Evolutionary conservation across 2,113 vertebrate genomes (phyloP).

Genomic region (Mesembrinibis cayennensis): DNA sequence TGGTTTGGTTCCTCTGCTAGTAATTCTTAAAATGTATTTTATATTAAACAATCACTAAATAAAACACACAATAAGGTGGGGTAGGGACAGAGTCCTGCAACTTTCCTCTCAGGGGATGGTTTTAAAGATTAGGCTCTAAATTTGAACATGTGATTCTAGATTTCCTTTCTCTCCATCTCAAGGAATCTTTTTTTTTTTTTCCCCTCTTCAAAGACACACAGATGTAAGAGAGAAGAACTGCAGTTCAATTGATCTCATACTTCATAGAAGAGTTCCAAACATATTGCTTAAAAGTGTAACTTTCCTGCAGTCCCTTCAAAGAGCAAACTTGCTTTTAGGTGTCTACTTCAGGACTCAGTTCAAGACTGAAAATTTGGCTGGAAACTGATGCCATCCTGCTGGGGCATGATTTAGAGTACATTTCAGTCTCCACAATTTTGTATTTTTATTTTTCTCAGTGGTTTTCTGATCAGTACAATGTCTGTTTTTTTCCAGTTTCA

Average conservation of each 20-base stretch:
- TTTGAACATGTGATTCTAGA: background rate
- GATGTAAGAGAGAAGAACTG: background rate
- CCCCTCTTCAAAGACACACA: background rate
- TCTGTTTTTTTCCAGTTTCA: background rate
- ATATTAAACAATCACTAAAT: background rate
- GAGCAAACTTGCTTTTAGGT: background rate
- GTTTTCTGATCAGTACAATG: background rate
- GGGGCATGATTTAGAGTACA: background rate
- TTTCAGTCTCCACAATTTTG: background rate
- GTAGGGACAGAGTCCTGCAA: background rate
- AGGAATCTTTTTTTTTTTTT: background rate
- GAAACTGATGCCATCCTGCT: background rate
- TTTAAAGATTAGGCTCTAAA: background rate
- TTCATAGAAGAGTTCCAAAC: background rate
- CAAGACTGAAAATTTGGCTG: background rate
- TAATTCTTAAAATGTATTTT: background rate
- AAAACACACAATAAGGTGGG: background rate
- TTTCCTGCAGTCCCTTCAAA: background rate
- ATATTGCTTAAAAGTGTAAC: background rate
- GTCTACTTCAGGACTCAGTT: background rate
- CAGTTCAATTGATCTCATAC: background rate
- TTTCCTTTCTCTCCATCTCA: background rate
- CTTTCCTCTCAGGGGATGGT: background rate
- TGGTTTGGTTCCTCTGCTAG: background rate
- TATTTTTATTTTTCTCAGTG: background rate